Conservation (phyloP, 92 coral and sea anemone species). For the Epizoanthus scotinus region DNA sequence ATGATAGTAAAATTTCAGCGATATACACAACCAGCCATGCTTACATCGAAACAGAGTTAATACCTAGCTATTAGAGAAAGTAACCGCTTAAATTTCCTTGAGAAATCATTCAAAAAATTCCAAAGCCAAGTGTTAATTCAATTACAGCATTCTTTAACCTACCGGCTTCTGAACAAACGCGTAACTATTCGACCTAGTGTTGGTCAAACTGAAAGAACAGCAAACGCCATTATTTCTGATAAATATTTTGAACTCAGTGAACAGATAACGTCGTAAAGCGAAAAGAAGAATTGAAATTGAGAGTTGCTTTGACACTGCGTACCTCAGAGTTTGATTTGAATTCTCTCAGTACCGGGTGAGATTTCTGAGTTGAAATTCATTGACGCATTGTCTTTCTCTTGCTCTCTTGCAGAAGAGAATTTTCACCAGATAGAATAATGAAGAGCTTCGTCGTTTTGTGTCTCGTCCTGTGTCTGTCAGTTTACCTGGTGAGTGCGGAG, state of each 20-base stretch:
- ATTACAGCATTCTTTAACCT: background rate
- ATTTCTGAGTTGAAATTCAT: background rate
- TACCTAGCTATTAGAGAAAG: no score
- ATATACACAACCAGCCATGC: background rate
- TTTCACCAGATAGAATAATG: conserved; percentile 47
- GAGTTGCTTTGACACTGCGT: conserved; percentile 10
- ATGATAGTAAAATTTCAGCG: background rate
- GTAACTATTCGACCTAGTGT: background rate
- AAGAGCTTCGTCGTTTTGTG: conserved; percentile 73
- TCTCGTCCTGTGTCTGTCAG: conserved; percentile 75
- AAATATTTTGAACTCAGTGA: background rate
- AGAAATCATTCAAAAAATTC: background rate
- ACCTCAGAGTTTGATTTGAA: background rate
- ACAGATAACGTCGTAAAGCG: background rate
- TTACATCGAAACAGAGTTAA: background rate
- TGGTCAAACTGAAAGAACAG: background rate
- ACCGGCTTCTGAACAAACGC: background rate
- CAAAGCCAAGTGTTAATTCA: background rate
- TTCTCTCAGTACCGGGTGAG: background rate
- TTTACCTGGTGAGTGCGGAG: conserved; percentile 47
- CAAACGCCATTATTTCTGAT: background rate
- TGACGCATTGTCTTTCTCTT: conserved; percentile 1
- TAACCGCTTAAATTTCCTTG: background rate
- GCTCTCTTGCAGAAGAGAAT: conserved; percentile 19
- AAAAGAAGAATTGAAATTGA: conserved; percentile 3